Conservation (phyloP, 2,797 vertebrate genomes). For the Manis javanica region DNA sequence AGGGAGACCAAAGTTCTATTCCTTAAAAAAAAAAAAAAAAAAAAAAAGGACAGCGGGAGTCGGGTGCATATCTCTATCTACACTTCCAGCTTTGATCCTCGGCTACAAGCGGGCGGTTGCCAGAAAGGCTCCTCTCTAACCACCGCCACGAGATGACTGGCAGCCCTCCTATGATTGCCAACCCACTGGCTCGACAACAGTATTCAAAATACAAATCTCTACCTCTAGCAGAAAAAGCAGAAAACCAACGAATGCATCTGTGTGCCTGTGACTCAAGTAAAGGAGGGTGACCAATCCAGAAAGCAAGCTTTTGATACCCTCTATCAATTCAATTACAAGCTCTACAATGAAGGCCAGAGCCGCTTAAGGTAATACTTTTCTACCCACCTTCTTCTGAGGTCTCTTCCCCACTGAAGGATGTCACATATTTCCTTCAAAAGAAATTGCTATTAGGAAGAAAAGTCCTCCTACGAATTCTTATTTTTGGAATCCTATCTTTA, state of each 20-base stretch:
- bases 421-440: not conserved
- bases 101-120: not conserved
- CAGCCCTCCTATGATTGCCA: not conserved
- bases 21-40: not conserved
- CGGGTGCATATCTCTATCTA: accelerated
- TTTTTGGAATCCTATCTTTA: constrained; percentile 22
- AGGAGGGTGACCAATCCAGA: not conserved
- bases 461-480: not conserved
- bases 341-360: not conserved
- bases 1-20: not conserved
- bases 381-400: not conserved
- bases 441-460: not conserved
- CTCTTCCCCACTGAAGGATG: not conserved
- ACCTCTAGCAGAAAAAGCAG: not conserved
- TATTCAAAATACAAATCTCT: not conserved
- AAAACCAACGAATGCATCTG: not conserved
- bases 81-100: not conserved
- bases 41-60: accelerated
- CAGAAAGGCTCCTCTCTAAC: not conserved
- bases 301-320: not conserved
- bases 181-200: accelerated
- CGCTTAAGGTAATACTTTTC: not conserved
- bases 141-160: not conserved
- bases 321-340: not conserved
- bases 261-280: not conserved